Base-by-base conservation (phyloP, 2,797 vertebrate species). In the Pagetopsis macropterus region DNA sequence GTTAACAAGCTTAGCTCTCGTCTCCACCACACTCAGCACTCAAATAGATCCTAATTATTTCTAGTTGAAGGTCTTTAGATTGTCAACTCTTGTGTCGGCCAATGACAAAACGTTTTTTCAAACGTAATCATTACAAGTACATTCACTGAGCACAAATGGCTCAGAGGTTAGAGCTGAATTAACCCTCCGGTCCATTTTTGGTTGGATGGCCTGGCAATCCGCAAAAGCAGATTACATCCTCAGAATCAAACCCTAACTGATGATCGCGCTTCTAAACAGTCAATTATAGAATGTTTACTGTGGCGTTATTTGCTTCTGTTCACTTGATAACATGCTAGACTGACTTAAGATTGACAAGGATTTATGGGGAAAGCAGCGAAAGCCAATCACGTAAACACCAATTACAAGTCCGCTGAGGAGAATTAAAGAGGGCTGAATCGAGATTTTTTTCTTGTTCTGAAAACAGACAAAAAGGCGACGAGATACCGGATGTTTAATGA, bases 21-120 rank as follows among this genome's bases (percentile, higher is more conserved):
- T 92, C 92, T 93, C 81, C 89, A 74, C 89, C 90, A 81, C 91
- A 83, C 92, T 92, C 91, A 88, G 92, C 88, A 92, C 92, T 95
- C 93, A 94, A 95, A 94, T 92, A 94, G 93, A 95, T 94, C 88
- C 91, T 94, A 95, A 95, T 95, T 95, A 94, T 95, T 95, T 95
- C 90, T 82, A 58, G 89, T 93, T 89, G 89, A 92, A 92, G 93
- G 94, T 93, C 93, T 94, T 90, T 87, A 93, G 93, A 94, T 95
- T 92, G 92, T 93, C 88, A 88, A 94, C 93, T 94, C 91, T 93
- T 85, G 93, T 95, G 95, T 89, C 91, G 90, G 90, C 89, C 83
- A 59, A 91, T 70, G 94, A 95, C 94, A 94, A 95, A 94, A 93
- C 91, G 68, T 84, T 83, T 92, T 93, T 95, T 95, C 93, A 94